Percentiles rank a stretch among this genome's conserved stretches.
These are phyloP conservation scores for Novumbra hubbsi DNA, from an alignment of 2,797 vertebrate genomes.

Conservation along the genomic window DNA sequence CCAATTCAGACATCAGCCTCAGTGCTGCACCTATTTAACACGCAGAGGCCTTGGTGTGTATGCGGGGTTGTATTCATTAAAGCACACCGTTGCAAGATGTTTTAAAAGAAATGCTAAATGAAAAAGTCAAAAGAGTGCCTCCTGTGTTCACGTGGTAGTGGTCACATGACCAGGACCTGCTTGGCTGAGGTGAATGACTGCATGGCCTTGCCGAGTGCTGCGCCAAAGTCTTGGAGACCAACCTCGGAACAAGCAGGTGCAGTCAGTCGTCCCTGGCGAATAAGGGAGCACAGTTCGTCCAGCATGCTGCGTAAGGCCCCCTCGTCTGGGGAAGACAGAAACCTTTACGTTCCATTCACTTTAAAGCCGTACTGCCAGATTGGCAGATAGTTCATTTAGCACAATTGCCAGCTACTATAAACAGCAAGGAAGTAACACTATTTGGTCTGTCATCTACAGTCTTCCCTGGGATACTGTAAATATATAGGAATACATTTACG, in stretches of 20 bases:
- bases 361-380: no score
- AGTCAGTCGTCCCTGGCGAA: constrained; percentile 76
- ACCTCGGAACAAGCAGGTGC: constrained; percentile 79
- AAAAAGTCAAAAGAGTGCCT: no score
- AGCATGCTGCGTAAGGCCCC: constrained; percentile 73
- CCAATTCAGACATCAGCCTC: background rate
- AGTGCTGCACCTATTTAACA: background rate
- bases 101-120: background rate
- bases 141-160: background rate
- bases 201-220: constrained; percentile 78
- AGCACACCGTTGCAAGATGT: background rate
- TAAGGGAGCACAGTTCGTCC: constrained; percentile 79
- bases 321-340: constrained; percentile 52
- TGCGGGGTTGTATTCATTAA: background rate
- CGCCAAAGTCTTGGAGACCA: constrained; percentile 74
- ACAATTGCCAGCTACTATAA: no score
- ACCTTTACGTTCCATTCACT: background rate
- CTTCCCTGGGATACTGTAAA: no score
- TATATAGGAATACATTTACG: no score
- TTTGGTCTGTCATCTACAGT: no score
- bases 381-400: no score
- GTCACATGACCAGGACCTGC: constrained; percentile 87
- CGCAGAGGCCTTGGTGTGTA: background rate
- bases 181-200: constrained; percentile 85
- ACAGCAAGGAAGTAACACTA: no score